A percentile compares a stretch with the other conserved stretches of the same genome.
These are phyloP conservation scores for Rhadinocentrus ornatus DNA, from an alignment of 2,797 vertebrate genomes.

Conservation along the genomic window DNA sequence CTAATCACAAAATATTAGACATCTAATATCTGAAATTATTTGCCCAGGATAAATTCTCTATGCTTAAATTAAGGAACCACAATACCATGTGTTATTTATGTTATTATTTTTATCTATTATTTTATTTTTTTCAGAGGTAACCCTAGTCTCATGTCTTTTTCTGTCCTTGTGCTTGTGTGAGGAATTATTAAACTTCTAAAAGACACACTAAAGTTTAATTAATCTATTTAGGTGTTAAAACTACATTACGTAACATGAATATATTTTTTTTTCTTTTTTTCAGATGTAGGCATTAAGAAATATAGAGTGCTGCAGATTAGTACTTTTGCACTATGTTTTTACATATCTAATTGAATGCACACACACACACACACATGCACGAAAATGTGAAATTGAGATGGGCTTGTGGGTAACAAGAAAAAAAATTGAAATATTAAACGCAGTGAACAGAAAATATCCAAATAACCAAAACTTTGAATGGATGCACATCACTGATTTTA, in stretches of 20 bases:
- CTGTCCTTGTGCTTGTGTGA: neutral
- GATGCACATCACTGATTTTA: conserved; percentile 1
- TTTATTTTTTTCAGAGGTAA: neutral
- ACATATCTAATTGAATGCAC: too few species aligned
- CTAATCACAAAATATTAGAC: neutral
- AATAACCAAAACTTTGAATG: neutral
- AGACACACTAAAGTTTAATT: neutral
- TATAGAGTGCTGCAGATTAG: neutral
- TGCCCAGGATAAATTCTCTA: neutral
- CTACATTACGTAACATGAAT: neutral
- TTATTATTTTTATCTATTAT: neutral
- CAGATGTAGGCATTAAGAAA: neutral
- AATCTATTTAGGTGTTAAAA: neutral
- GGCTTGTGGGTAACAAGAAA: neutral
- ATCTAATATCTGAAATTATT: neutral
- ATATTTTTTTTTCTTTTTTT: neutral
- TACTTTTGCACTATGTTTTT: neutral
- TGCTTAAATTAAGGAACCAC: neutral
- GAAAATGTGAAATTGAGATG: neutral
- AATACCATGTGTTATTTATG: neutral
- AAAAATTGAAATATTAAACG: too few species aligned
- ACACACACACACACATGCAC: neutral
- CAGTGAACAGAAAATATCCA: neutral
- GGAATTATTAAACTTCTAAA: neutral
- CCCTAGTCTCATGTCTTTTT: neutral